Evolutionary conservation across 2,888 invertebrate genomes (phyloP), one percentile per base, ranked within the genome.

Genomic region (Pseudolycoriella hygida): DNA sequence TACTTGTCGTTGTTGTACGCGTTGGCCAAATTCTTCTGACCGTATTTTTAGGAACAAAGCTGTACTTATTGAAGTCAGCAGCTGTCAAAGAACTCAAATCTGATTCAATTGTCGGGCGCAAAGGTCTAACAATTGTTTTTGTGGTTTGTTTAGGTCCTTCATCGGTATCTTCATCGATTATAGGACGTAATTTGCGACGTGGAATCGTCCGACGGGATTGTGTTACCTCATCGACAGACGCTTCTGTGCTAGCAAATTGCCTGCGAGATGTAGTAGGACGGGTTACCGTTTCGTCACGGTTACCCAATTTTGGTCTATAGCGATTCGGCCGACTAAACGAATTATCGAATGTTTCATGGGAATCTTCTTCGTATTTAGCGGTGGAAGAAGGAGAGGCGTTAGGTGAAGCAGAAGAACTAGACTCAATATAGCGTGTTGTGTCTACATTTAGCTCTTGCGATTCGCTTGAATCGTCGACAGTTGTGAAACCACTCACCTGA

Each of bases 51-150:
- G 11, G 4, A 10, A 12, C 12, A 19, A 20, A 18, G 3, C 30
- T 20, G 17, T n/a, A 12, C 25, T 37, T 45, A 8, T 17, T 19
- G 18, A 44, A 37, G 44, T 47, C 47, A 11, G 25, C 11, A n/a
- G 47, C 20, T n/a, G 44, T 44, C 2, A 48, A 20, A 18, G 46
- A 48, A 41, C 44, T 44, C n/a, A 47, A 38, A 19, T 47, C 47
- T 17, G 34, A 19, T 25, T 32, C 43, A 20, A 37, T 38, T 32
- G 14, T 17, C 14, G 42, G 44, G 3, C 43, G 41, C 18, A 44
- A 42, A 15, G 40, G 31, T 39, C 47, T 17, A 17, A 40, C 31
- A 30, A 38, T 12, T 5, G 11, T 38, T 39, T 44, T 12, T 18
- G 39, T 39, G 3, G 25, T 44, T 10, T 17, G n/a, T 39, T 14